Base-by-base conservation (phyloP, 2,888 invertebrate genomes). In the Nomada lathburiana region DNA sequence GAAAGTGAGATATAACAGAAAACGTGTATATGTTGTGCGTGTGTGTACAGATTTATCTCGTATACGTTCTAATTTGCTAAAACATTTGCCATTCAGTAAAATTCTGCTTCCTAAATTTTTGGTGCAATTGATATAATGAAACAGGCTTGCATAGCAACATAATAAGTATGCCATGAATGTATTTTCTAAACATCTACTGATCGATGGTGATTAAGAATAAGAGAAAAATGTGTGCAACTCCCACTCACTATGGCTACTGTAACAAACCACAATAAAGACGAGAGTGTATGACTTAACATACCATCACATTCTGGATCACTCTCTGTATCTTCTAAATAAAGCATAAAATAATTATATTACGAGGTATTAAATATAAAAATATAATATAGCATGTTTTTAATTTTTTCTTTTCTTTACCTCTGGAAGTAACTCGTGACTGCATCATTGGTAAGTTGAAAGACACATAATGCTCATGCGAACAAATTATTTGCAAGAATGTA, bases 401-500 rank as follows among this genome's bases (percentile, higher is more conserved):
- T 36, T 36, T 36, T 36, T 0, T 36, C 36, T 36, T 36, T 36
- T 36, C 36, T 16, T 92, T 89, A 94, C 94, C 94, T 91, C 91
- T 92, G 53, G 93, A 87, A 89, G 94, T 94, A 75, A 94, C 90
- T 65, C 93, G 92, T 76, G 95, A 95, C 65, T 96, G 95, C 92
- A 96, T 96, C 87, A 98, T 95, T 5, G 99, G 99, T 91, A 99
- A 95, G 94, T 98, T 98, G 90, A 99, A 96, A 0, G 98, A 97
- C 69, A 99, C 96, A 93, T 97, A 99, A 94, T 99, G 99, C 93
- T 99, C 99, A 92, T 99, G 99, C 52, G 97, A 97, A 92, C 98
- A 98, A 63, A 99, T 96, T 62, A 98, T 97, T 94, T 97, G 97
- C 67, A 99, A 94, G 92, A 99, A 98, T 78, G 97, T 97, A 92